Percentiles rank a stretch among this genome's conserved stretches.
Conservation (phyloP, 2,888 invertebrate species). For the Hypena proboscidalis region DNA sequence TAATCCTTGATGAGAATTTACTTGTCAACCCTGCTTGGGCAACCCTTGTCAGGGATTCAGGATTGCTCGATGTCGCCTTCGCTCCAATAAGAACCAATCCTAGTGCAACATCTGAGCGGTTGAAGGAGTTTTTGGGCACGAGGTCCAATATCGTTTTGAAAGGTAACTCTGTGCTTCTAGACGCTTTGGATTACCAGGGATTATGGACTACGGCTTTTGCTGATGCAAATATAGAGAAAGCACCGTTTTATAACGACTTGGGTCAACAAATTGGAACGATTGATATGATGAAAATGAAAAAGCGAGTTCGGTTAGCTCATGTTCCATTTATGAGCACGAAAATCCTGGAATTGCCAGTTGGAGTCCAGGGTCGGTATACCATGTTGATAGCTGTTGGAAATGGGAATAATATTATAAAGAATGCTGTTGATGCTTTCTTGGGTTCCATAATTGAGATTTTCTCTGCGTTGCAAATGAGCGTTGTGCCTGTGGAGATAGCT, state of each 20-base stretch:
- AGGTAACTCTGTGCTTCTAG: slow-evolving; percentile 44
- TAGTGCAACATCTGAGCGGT: slow-evolving; percentile 7
- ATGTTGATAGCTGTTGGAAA: slow-evolving; percentile 44
- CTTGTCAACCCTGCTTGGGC: slow-evolving; percentile 35
- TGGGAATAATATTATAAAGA: slow-evolving; percentile 25
- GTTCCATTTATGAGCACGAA: slow-evolving; percentile 44
- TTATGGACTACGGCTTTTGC: slow-evolving; percentile 48
- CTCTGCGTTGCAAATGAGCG: slow-evolving; percentile 37
- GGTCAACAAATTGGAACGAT: slow-evolving; percentile 41
- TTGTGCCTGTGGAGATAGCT: slow-evolving; percentile 46
- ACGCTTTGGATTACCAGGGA: slow-evolving; percentile 44
- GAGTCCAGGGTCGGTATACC: slow-evolving; percentile 42
- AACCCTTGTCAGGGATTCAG: neutral
- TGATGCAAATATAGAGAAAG: slow-evolving; percentile 27
- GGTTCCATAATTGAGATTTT: slow-evolving; percentile 41
- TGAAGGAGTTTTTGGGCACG: slow-evolving; percentile 22
- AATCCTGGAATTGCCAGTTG: slow-evolving; percentile 51
- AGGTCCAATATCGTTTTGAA: slow-evolving; percentile 18
- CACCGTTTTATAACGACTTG: slow-evolving; percentile 47
- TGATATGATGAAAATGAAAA: slow-evolving; percentile 46
- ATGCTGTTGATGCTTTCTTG: slow-evolving; percentile 33
- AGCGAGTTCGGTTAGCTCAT: slow-evolving; percentile 41
- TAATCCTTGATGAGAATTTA: slow-evolving; percentile 34
- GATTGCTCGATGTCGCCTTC: slow-evolving; percentile 22
- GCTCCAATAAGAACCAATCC: slow-evolving; percentile 32